Base-by-base conservation (phyloP, 2,797 vertebrate species). In the Chelonia mydas region DNA sequence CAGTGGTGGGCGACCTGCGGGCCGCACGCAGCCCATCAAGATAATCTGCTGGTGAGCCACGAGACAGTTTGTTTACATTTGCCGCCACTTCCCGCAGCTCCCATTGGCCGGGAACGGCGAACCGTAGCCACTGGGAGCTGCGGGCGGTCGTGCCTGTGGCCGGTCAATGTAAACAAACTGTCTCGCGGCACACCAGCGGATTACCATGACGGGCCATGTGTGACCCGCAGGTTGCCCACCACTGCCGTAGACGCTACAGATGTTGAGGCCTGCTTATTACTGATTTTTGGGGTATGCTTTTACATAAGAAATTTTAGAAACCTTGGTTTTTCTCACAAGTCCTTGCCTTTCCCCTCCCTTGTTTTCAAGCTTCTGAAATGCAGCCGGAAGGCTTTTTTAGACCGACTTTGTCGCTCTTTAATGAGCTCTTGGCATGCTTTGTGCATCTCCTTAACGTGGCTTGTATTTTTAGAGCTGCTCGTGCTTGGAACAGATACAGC, bases 381-480 rank as follows among this genome's bases (percentile, higher is more conserved):
- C 49, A 74, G 47, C 81, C 53, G 50, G 45, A 72, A 83, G 28
- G 37, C 74, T 78, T 57, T 68, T 87, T 94, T 59, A 2, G 7
- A 27, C 79, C 68, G 82, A n/a, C 76, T 89, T 94, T 1, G 3
- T 57, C 81, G 84, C 83, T 93, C 92, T 84, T 84, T 89, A 88
- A 92, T 77, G 92, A 96, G 86, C 54, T 94, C 81, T 90, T 94
- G 90, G 83, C 19, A 0, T 89, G 80, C 28, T 81, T 88, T 81
- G 81, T 27, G 25, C 31, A n/a, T 28, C 49, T 4, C 33, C 83
- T 92, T 87, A 84, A 54, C 13, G 53, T 15, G 50, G 21, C 31
- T 57, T 49, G 37, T 92, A 41, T 90, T 94, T 95, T 94, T 90
- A 90, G 93, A 80, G 81, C 91, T 19, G 45, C 89, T 91, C 47